Percentiles rank a stretch among this genome's conserved stretches.
Conservation (phyloP, 2,797 vertebrate genomes). For the Chiropotes sagulatus region DNA sequence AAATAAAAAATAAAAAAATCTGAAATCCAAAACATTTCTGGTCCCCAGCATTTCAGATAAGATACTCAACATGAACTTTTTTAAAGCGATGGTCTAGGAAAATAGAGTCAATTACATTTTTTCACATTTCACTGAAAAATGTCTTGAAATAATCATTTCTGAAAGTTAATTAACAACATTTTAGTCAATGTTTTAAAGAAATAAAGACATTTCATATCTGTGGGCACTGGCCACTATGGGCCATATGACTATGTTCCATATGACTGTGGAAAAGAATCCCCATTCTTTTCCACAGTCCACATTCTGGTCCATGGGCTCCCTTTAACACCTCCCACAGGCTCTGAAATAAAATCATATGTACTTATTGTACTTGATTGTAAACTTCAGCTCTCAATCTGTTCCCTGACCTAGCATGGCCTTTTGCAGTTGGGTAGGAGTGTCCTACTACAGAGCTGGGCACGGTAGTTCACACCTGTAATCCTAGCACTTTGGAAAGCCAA, state of each 20-base stretch:
- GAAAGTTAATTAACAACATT: neutral
- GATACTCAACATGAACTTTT: neutral
- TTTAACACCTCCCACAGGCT: neutral
- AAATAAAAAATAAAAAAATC: neutral
- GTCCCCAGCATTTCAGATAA: neutral
- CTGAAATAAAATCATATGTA: neutral
- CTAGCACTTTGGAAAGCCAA: neutral
- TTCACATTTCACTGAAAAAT: slow-evolving; percentile 8
- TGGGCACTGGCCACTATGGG: neutral
- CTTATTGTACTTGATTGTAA: neutral
- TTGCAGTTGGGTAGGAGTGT: neutral
- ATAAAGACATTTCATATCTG: neutral
- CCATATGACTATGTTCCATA: neutral
- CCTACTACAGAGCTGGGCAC: neutral
- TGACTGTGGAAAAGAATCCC: neutral
- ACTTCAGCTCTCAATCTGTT: neutral
- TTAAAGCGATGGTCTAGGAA: neutral
- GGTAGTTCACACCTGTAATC: neutral
- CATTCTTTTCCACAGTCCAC: neutral
- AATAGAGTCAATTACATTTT: neutral
- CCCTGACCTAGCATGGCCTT: neutral
- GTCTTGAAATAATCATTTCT: neutral
- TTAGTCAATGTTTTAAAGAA: neutral
- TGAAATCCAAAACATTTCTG: neutral
- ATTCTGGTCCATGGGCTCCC: neutral